phyloP scores from a whole-genome alignment of 2,888 invertebrate species.

The Torymus auratus region DNA sequence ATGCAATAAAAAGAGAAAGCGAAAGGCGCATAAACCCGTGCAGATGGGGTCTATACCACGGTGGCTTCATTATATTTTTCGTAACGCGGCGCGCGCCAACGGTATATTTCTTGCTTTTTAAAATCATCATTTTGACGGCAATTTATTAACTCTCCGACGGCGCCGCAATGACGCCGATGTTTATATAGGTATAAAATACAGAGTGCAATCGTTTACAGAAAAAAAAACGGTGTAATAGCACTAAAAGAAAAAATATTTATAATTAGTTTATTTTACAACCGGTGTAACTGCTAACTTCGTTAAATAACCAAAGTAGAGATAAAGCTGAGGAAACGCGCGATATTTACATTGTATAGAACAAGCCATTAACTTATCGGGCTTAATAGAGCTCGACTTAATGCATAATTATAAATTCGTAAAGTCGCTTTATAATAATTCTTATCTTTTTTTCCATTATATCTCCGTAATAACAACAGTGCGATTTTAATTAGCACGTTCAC shows the following conservation, averaged over 20 bases:
- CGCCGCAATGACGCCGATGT: no score
- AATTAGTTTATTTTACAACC: no score
- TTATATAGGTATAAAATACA: no score
- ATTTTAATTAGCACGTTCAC: neutral
- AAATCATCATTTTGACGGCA: neutral
- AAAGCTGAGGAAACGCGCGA: no score
- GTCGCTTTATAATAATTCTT: neutral
- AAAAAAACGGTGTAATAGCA: no score
- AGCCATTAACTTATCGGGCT: slow-evolving; percentile 5
- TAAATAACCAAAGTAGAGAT: no score
- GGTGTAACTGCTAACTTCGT: no score
- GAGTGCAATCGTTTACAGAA: no score
- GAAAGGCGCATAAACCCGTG: slow-evolving; percentile 17
- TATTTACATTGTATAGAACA: no score
- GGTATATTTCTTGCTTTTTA: neutral
- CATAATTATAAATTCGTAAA: slow-evolving; percentile 24
- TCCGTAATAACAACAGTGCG: neutral
- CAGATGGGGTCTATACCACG: slow-evolving; percentile 1
- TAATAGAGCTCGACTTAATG: neutral
- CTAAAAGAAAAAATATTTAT: no score
- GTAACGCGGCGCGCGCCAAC: no score
- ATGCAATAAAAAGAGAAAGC: slow-evolving; percentile 49
- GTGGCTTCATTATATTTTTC: slow-evolving; percentile 35
- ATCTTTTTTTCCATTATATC: no score
- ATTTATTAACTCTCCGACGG: neutral